Conservation (phyloP, 2,888 invertebrate genomes). For the Eilema griseolum region DNA sequence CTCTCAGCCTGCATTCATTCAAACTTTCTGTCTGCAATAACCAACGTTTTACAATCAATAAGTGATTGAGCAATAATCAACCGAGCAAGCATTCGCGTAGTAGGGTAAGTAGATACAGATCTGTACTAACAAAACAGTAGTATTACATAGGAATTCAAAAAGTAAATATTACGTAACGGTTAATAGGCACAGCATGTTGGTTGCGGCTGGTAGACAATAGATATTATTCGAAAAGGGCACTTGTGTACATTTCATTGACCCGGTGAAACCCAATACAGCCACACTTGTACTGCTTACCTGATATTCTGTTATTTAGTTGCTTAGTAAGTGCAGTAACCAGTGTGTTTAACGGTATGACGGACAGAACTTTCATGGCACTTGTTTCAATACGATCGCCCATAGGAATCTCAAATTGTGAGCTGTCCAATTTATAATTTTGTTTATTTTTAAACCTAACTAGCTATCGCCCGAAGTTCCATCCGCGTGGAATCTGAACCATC, state of each 20-base stretch:
- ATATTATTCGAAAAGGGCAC: slow-evolving; percentile 62
- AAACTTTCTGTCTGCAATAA: not conserved
- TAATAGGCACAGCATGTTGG: slow-evolving; percentile 29
- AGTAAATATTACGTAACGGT: slow-evolving; percentile 45
- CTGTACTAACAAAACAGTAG: slow-evolving; percentile 10
- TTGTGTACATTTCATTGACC: slow-evolving; percentile 73
- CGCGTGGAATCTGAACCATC: not conserved
- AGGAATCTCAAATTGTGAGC: too few relatives aligned
- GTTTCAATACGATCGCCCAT: not conserved
- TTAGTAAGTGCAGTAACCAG: not conserved
- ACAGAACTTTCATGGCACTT: not conserved
- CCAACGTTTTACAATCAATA: not conserved
- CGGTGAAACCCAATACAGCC: slow-evolving; percentile 26
- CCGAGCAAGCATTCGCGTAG: not conserved
- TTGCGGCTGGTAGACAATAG: slow-evolving; percentile 49
- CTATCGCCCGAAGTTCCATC: too few relatives aligned
- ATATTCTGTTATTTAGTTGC: slow-evolving; percentile 1
- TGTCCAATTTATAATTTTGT: not conserved
- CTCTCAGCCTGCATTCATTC: not conserved
- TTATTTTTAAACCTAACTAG: not conserved
- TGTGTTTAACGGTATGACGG: not conserved
- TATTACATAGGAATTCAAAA: slow-evolving; percentile 44
- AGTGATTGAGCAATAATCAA: not conserved
- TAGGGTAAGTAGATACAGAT: slow-evolving; percentile 3
- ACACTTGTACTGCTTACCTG: slow-evolving; percentile 6